These are phyloP conservation scores for Alloscopus bannaensis DNA, from an alignment of 2,888 invertebrate species.

Conservation along the genomic window DNA sequence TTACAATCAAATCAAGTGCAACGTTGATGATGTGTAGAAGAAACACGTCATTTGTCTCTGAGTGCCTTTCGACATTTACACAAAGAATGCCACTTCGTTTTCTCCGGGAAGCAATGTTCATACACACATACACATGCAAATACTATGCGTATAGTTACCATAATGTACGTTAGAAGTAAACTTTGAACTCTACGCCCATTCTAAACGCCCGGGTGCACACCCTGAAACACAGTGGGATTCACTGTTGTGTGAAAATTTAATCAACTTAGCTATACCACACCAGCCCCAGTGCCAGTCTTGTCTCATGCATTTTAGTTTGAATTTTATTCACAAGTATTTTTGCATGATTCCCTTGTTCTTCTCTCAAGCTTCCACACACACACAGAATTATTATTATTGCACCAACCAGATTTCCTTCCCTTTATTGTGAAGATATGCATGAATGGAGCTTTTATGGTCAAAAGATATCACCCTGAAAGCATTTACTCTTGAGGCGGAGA, in stretches of 20 bases:
- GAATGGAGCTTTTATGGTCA: conserved; percentile 24
- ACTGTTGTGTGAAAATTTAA: conserved; percentile 56
- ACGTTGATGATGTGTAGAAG: conserved; percentile 40
- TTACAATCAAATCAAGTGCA: conserved; percentile 54
- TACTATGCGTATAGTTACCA: no score
- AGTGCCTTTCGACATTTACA: no score
- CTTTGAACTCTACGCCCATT: neutral
- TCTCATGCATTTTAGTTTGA: conserved; percentile 62
- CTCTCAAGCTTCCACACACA: neutral
- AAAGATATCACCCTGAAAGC: conserved; percentile 22
- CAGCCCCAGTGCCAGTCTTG: conserved; percentile 26
- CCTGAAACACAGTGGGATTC: conserved; percentile 17
- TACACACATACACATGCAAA: no score
- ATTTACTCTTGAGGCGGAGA: neutral
- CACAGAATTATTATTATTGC: conserved; percentile 42
- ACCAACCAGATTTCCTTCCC: conserved; percentile 36
- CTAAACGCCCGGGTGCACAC: conserved; percentile 3
- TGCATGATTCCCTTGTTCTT: conserved; percentile 32
- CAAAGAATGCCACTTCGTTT: no score
- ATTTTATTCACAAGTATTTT: conserved; percentile 51
- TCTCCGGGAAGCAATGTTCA: no score
- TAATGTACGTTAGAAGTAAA: no score
- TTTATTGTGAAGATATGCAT: conserved; percentile 21
- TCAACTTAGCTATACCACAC: conserved; percentile 43
- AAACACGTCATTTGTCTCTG: conserved; percentile 13